phyloP scores from a whole-genome alignment of 1,140 invertebrate genomes.

The Diorhabda carinulata region DNA sequence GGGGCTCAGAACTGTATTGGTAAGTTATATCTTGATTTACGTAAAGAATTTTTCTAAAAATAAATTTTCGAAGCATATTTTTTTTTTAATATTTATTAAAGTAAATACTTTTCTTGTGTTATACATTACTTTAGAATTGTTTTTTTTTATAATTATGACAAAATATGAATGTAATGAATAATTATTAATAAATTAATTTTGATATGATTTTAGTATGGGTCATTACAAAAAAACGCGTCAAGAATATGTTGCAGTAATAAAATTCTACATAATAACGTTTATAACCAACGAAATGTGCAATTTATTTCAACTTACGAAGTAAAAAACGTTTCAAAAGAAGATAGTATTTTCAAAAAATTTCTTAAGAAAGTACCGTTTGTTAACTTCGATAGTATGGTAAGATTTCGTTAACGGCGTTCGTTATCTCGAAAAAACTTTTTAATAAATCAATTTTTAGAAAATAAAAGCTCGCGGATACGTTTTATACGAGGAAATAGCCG shows the following conservation, averaged over 20 bases:
- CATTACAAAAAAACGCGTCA: background rate
- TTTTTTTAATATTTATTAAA: too few relatives aligned
- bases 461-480: constrained; percentile 57
- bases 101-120: too few relatives aligned
- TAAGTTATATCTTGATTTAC: background rate
- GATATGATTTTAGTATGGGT: too few relatives aligned
- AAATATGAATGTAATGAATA: too few relatives aligned
- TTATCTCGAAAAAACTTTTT: too few relatives aligned
- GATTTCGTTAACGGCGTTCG: background rate
- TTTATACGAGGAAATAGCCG: constrained; percentile 61
- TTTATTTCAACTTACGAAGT: constrained; percentile 24
- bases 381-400: constrained; percentile 31
- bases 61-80: too few relatives aligned
- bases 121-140: too few relatives aligned
- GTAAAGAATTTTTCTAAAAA: too few relatives aligned
- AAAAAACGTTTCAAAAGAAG: constrained; percentile 24
- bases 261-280: background rate
- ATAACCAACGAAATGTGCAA: background rate
- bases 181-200: too few relatives aligned
- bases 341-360: constrained; percentile 28
- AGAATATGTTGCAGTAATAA: constrained; percentile 2
- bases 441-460: constrained; percentile 47
- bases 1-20: background rate
- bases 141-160: too few relatives aligned
- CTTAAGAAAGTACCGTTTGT: constrained; percentile 36